These are phyloP conservation scores for Ptychobarbus kaznakovi DNA, from an alignment of 2,797 vertebrate genomes.

Conservation along the genomic window DNA sequence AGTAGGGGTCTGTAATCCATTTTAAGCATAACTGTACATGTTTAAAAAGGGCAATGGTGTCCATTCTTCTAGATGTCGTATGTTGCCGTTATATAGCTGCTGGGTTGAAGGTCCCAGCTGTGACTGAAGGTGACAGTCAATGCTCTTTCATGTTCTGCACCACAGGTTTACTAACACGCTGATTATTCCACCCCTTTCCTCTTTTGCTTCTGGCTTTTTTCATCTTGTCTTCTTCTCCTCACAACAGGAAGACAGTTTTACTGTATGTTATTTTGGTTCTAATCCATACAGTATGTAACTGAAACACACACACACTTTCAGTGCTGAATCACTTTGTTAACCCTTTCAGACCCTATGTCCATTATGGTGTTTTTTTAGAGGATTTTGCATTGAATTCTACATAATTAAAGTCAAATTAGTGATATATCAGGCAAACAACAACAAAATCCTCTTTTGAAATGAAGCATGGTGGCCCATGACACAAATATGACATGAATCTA, in stretches of 20 bases:
- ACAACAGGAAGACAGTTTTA: conserved; percentile 2
- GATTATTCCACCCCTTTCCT: conserved; percentile 25
- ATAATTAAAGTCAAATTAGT: background rate
- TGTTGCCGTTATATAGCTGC: conserved; percentile 1
- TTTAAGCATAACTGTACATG: background rate
- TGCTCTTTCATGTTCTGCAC: conserved; percentile 37
- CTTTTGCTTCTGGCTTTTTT: conserved; percentile 14
- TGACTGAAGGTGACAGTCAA: conserved; percentile 34
- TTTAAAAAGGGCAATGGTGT: background rate
- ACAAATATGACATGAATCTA: background rate
- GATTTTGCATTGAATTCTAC: background rate
- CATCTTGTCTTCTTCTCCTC: conserved; percentile 7
- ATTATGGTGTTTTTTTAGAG: background rate
- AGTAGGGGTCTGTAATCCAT: conserved; percentile 12
- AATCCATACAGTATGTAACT: conserved; percentile 5
- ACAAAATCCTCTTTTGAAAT: background rate
- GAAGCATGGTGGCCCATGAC: background rate
- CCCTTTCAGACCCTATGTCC: background rate
- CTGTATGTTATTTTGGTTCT: background rate
- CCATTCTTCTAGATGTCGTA: background rate
- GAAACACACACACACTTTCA: background rate
- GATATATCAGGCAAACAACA: background rate
- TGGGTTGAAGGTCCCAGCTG: background rate
- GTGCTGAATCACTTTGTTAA: background rate
- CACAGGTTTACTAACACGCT: conserved; percentile 11